These are phyloP conservation scores for Boleophthalmus pectinirostris DNA, from an alignment of 2,113 vertebrate genomes.

Conservation along the genomic window DNA sequence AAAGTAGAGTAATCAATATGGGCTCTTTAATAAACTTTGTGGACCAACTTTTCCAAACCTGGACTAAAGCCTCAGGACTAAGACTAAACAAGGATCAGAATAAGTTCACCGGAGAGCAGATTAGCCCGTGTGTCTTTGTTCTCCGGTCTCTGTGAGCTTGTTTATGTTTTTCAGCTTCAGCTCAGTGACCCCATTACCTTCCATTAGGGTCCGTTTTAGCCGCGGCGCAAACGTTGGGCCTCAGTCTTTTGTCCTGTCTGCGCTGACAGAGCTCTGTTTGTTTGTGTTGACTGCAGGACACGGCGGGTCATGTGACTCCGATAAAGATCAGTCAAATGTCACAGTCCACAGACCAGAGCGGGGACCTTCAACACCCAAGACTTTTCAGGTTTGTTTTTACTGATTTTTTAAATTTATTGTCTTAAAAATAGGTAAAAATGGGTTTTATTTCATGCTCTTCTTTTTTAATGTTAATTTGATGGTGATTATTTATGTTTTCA, in stretches of 20 bases:
- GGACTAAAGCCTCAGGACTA: neutral
- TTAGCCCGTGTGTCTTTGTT: neutral
- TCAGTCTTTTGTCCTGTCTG: conserved; percentile 41
- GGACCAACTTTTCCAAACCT: neutral
- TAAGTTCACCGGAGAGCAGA: neutral
- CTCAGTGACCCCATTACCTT: conserved; percentile 22
- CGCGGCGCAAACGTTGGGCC: conserved; percentile 40
- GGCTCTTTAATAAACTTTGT: too few relatives aligned
- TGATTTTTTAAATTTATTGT: too few relatives aligned
- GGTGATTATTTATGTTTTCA: too few relatives aligned
- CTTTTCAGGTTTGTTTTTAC: too few relatives aligned
- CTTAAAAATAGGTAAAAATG: too few relatives aligned
- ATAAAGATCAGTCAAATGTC: neutral
- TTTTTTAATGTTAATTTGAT: too few relatives aligned
- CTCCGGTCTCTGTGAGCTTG: neutral
- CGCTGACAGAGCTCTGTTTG: conserved; percentile 32
- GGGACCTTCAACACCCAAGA: conserved; percentile 11
- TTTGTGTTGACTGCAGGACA: conserved; percentile 23
- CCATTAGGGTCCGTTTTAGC: neutral
- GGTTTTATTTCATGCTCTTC: too few relatives aligned
- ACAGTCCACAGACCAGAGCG: neutral
- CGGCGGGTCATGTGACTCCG: neutral
- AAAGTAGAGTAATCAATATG: too few relatives aligned
- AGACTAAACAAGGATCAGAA: too few relatives aligned
- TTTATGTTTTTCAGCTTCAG: neutral